Percentiles rank a stretch among this genome's conserved stretches.
Evolutionary conservation across 2,888 invertebrate genomes (phyloP).

Genomic region (Byasa hedistus): DNA sequence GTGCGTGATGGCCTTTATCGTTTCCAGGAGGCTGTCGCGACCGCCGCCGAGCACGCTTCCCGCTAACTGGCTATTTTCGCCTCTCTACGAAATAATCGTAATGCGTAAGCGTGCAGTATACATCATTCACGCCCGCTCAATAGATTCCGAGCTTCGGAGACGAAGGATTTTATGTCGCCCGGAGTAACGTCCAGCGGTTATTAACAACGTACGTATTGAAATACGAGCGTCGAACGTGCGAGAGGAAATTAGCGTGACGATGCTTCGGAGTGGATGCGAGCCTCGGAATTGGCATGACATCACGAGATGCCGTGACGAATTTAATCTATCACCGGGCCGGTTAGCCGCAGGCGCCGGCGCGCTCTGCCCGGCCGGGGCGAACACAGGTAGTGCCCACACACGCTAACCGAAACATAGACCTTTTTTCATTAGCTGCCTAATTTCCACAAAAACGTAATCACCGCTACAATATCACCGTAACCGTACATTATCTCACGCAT

Average conservation of each 20-base stretch:
- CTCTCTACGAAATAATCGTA: conserved; percentile 62
- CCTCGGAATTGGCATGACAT: conserved; percentile 75
- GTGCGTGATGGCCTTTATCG: conserved; percentile 67
- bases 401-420: conserved; percentile 48
- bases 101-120: conserved; percentile 47
- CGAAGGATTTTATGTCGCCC: conserved; percentile 25
- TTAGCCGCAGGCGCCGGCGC: conserved; percentile 66
- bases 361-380: conserved; percentile 48
- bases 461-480: conserved; percentile 49
- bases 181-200: conserved; percentile 46
- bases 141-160: conserved; percentile 45
- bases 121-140: conserved; percentile 60
- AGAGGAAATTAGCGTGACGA: conserved; percentile 66
- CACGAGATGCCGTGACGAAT: conserved; percentile 77
- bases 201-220: conserved; percentile 49
- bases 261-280: conserved; percentile 52
- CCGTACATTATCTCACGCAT: conserved; percentile 48
- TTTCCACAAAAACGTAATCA: conserved; percentile 56
- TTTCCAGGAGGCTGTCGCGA: conserved; percentile 71
- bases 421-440: conserved; percentile 43
- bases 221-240: conserved; percentile 41
- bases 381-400: conserved; percentile 71
- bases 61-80: conserved; percentile 72
- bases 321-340: conserved; percentile 74
- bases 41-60: conserved; percentile 68